Conservation (phyloP, 2,888 invertebrate genomes). For the Pyrocoelia pectoralis region DNA sequence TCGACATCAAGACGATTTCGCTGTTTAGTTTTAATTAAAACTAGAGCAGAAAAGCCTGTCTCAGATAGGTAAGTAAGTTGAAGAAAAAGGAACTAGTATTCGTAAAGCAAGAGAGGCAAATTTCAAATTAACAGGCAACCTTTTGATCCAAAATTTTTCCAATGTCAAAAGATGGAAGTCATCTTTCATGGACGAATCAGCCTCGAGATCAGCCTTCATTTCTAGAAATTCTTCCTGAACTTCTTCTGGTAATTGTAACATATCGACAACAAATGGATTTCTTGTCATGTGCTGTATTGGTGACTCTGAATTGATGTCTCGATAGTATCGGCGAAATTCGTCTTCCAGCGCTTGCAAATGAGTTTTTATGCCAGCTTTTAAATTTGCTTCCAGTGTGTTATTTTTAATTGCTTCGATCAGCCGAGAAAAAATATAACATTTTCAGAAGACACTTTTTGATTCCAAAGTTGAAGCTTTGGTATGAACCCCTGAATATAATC, state of each 20-base stretch:
- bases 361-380: slow-evolving; percentile 21
- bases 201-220: slow-evolving; percentile 26
- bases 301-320: slow-evolving; percentile 20
- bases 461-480: slow-evolving; percentile 13
- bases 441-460: background rate
- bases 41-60: background rate
- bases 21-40: slow-evolving; percentile 3
- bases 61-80: background rate
- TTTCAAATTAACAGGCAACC: slow-evolving; percentile 18
- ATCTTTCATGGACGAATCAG: slow-evolving; percentile 26
- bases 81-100: background rate
- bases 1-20: background rate
- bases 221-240: too few relatives aligned
- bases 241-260: slow-evolving; percentile 26
- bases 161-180: slow-evolving; percentile 25
- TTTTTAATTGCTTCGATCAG: slow-evolving; percentile 25
- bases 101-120: background rate
- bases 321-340: slow-evolving; percentile 13
- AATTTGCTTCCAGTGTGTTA: slow-evolving; percentile 17
- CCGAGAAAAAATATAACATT: slow-evolving; percentile 15
- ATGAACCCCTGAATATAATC: background rate
- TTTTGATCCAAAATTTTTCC: slow-evolving; percentile 32
- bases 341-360: slow-evolving; percentile 26
- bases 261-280: slow-evolving; percentile 29
- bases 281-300: slow-evolving; percentile 30